Conservation (phyloP, 2,888 invertebrate genomes). For the Thalpophila matura region DNA sequence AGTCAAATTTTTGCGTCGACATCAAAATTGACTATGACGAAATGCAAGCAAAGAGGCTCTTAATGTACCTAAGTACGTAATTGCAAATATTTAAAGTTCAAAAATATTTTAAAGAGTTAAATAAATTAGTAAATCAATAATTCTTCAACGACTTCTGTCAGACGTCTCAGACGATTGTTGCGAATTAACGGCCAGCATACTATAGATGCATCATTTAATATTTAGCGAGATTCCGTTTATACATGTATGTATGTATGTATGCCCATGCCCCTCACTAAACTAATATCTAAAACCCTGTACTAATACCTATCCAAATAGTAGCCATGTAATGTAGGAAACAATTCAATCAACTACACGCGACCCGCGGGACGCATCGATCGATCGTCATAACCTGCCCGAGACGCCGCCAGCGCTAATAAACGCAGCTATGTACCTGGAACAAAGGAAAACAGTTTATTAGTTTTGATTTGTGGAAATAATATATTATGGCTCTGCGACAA, state of each 20-base stretch:
- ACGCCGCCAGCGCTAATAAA: conserved; percentile 28
- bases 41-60: too few species aligned
- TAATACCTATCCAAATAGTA: conserved; percentile 24
- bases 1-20: background rate
- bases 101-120: too few species aligned
- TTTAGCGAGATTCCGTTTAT: background rate
- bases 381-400: conserved; percentile 30
- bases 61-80: too few species aligned
- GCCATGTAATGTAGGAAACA: conserved; percentile 27
- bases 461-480: background rate
- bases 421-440: conserved; percentile 62
- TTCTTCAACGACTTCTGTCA: too few species aligned
- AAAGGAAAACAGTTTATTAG: conserved; percentile 49
- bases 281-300: conserved; percentile 20
- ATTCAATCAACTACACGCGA: conserved; percentile 47
- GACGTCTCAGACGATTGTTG: too few species aligned
- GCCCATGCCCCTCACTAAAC: background rate
- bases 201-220: too few species aligned
- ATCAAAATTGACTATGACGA: background rate
- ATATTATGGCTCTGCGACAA: too few species aligned
- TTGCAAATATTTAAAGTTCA: too few species aligned
- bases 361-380: conserved; percentile 45
- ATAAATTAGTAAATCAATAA: too few species aligned
- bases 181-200: too few species aligned
- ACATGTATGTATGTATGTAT: too few species aligned